These are phyloP conservation scores for Strigamia maritima DNA, from an alignment of 2,888 invertebrate species.

Conservation along the genomic window DNA sequence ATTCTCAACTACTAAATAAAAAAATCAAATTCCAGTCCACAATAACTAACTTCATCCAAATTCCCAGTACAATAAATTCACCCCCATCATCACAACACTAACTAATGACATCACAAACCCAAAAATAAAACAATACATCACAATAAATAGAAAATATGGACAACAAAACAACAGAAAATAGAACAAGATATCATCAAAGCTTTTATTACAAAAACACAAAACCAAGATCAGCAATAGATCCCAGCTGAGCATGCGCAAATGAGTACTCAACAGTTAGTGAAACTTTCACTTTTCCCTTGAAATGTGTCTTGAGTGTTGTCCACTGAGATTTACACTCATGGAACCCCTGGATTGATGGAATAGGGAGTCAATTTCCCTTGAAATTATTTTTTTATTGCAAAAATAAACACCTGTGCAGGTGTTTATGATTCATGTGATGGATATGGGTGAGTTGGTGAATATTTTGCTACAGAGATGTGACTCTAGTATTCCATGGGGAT, in stretches of 20 bases:
- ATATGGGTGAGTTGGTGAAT: conserved; percentile 34
- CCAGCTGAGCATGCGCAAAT: not conserved
- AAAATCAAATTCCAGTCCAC: too few species aligned
- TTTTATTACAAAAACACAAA: not conserved
- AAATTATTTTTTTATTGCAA: not conserved
- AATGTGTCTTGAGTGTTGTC: not conserved
- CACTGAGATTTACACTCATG: not conserved
- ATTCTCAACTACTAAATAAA: not conserved
- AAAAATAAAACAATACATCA: not conserved
- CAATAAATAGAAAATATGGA: not conserved
- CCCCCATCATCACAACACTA: too few species aligned
- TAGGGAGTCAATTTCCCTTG: not conserved
- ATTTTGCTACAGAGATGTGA: conserved; percentile 40
- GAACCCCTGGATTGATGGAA: not conserved
- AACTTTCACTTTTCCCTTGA: not conserved
- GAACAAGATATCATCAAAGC: not conserved
- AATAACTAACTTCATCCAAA: not conserved
- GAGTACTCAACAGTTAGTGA: not conserved
- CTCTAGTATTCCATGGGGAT: conserved; percentile 38
- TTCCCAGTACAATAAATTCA: too few species aligned
- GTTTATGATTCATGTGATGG: not conserved
- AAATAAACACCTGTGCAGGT: not conserved
- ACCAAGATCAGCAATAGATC: not conserved
- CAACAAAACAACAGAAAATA: not conserved
- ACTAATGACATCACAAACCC: not conserved